Evolutionary conservation across 1,140 invertebrate species (phyloP).

Genomic region (Diorhabda sublineata): DNA sequence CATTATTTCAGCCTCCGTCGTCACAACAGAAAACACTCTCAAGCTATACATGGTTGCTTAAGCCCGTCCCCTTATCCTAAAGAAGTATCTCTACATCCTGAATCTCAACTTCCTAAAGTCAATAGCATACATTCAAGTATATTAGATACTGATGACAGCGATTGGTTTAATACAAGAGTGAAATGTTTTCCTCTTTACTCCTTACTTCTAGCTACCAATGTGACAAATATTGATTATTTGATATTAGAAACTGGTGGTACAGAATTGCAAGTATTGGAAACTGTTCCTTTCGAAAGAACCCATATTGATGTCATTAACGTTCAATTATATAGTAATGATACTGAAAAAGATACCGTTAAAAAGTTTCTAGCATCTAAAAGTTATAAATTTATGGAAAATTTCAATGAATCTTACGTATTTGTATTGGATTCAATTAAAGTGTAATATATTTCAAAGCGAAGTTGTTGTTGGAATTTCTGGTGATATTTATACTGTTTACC

Average conservation of each 20-base stretch:
- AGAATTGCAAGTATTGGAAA: conserved; percentile 56
- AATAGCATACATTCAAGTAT: conserved; percentile 49
- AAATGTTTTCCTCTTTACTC: conserved; percentile 83
- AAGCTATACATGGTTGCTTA: conserved; percentile 68
- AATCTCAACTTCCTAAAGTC: conserved; percentile 52
- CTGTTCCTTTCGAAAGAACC: conserved; percentile 52
- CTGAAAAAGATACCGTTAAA: conserved; percentile 42
- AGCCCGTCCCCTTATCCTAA: conserved; percentile 68
- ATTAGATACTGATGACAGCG: conserved; percentile 49
- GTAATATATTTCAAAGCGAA: conserved; percentile 14
- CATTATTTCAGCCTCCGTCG: conserved; percentile 58
- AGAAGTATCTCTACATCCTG: conserved; percentile 65
- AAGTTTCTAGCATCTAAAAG: conserved; percentile 43
- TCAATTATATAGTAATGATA: conserved; percentile 35
- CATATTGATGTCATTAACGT: conserved; percentile 50
- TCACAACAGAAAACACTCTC: conserved; percentile 55
- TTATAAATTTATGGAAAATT: conserved; percentile 40
- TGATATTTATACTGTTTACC: no score
- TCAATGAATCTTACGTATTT: conserved; percentile 41
- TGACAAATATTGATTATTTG: conserved; percentile 65
- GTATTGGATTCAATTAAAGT: conserved; percentile 36
- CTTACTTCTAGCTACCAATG: conserved; percentile 70
- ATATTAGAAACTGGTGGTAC: conserved; percentile 64
- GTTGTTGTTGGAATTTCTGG: no score
- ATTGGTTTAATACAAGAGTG: conserved; percentile 58